These are phyloP conservation scores for Vombatus ursinus DNA, from an alignment of 2,113 vertebrate species.

Conservation along the genomic window DNA sequence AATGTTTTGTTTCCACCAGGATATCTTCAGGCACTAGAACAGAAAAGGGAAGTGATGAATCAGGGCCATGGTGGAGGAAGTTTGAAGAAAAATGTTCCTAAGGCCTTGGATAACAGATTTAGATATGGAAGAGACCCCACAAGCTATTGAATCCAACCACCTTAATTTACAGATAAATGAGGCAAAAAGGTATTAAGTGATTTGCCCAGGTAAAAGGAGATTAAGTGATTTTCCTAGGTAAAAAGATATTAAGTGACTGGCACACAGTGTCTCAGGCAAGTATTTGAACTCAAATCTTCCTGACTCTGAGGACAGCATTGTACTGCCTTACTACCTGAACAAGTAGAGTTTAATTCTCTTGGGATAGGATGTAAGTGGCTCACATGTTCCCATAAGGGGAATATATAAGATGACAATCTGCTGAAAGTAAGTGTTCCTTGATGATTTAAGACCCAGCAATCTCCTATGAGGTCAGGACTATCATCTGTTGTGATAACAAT, in stretches of 20 bases:
- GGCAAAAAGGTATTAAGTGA: background rate
- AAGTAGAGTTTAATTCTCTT: conserved; percentile 27
- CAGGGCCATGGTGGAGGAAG: background rate
- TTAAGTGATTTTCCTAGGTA: background rate
- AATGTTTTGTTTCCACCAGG: background rate
- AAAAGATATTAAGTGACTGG: too few relatives aligned
- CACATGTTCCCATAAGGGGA: background rate
- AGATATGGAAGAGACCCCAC: background rate
- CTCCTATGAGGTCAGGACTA: too few relatives aligned
- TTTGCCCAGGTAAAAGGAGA: background rate
- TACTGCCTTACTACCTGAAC: background rate
- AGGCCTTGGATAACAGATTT: background rate
- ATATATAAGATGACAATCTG: background rate
- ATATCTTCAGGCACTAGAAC: background rate
- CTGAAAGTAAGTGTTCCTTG: background rate
- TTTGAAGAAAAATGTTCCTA: background rate
- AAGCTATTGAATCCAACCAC: background rate
- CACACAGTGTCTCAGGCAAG: too few relatives aligned
- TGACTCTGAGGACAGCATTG: background rate
- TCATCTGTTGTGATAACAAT: background rate
- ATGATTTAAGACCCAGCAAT: background rate
- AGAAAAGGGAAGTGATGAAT: background rate
- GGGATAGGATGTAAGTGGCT: background rate
- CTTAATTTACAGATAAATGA: background rate
- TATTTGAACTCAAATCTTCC: background rate